A percentile compares a stretch with the other conserved stretches of the same genome.
Evolutionary conservation across 2,888 invertebrate species (phyloP).

Genomic region (Noctua pronuba): DNA sequence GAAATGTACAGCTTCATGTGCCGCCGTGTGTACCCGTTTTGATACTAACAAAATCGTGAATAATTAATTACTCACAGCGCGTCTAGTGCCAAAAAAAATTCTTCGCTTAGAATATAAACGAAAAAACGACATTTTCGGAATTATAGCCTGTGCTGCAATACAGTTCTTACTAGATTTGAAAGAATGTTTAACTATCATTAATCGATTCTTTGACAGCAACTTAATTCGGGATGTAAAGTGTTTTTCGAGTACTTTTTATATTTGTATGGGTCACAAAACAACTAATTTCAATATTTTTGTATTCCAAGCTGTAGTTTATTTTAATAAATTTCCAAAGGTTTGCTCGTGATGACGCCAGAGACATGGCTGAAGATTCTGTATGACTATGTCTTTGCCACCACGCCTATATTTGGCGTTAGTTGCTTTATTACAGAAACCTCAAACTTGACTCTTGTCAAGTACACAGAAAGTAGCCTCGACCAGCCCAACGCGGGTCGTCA

Average conservation of each 20-base stretch:
- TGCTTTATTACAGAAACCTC: not conserved
- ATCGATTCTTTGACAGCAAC: not conserved
- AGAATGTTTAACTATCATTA: not conserved
- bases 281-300: not conserved
- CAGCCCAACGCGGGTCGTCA: not conserved
- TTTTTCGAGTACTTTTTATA: not conserved
- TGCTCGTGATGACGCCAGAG: not conserved
- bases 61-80: not conserved
- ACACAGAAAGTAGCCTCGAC: not conserved
- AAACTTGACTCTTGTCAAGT: not conserved
- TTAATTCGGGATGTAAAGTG: not conserved
- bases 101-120: not conserved
- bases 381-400: not conserved
- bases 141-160: not conserved
- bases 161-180: not conserved
- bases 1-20: no score
- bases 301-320: no score
- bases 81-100: not conserved
- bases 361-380: not conserved
- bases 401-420: not conserved
- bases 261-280: not conserved
- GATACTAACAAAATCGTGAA: not conserved
- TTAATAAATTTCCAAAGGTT: no score
- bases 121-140: not conserved
- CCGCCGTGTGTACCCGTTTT: not conserved